A percentile compares a stretch with the other conserved stretches of the same genome.
phyloP scores from a whole-genome alignment of 2,797 vertebrate species.

The Xerus rutilus region DNA sequence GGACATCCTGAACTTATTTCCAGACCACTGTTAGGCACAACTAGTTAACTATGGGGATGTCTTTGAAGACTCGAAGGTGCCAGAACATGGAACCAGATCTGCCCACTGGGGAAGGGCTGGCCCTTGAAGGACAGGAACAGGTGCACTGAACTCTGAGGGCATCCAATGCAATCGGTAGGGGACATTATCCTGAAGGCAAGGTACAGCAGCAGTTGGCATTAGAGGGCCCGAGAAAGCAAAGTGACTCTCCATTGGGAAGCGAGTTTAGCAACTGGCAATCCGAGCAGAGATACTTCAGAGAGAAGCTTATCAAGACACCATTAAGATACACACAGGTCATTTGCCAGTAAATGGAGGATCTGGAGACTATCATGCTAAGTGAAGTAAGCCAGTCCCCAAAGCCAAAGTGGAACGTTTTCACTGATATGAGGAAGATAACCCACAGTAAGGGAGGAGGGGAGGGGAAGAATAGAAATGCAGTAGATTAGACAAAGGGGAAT shows the following conservation, averaged over 20 bases:
- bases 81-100: constrained; percentile 73
- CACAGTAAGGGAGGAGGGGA: no score
- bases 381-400: no score
- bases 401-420: no score
- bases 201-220: neutral
- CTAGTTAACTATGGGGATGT: constrained; percentile 28
- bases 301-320: neutral
- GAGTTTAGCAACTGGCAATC: neutral
- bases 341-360: no score
- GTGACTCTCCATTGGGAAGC: neutral
- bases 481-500: no score
- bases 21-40: constrained; percentile 32
- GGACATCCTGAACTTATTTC: constrained; percentile 66
- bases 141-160: constrained; percentile 4
- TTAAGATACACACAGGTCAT: neutral
- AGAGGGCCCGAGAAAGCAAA: neutral
- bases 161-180: neutral
- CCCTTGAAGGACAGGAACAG: constrained; percentile 61
- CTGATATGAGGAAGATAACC: no score
- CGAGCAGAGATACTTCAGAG: neutral
- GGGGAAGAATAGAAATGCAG: no score
- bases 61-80: constrained; percentile 52
- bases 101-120: neutral
- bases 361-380: no score
- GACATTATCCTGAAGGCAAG: neutral